Evolutionary conservation across 2,797 vertebrate genomes (phyloP), one percentile per base, ranked within the genome.

Genomic region (Halcyon smyrnensis): DNA sequence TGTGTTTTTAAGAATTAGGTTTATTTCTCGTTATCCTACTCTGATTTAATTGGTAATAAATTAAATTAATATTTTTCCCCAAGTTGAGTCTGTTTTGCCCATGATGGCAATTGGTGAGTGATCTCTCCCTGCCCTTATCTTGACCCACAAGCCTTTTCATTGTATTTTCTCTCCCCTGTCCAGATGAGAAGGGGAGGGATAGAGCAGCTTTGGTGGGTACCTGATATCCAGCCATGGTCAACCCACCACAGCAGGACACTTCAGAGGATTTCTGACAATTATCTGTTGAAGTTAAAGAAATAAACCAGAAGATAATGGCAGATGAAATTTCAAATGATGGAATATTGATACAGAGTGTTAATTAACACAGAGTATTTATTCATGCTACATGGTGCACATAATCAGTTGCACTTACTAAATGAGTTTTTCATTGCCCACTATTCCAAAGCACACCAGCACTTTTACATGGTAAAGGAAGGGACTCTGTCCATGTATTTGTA

Each of bases 291-390:
- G 16, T 41, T 63, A 53, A 77, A 77, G 59, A 59, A 75, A 37
- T 9, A 51, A 82, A 73, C 65, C 15, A 36, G 28, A 60, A 45
- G 19, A 43, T 41, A 15, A 46, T 32, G 39, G 34, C 53, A 86
- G 76, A 27, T 86, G 53, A 74, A 64, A 92, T 94, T 81, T 71
- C 53, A 86, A 77, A 74, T 53, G 15, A 34, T 83, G 41, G 48
- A 75, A 89, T 84, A 75, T 27, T 64, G 59, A 84, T 62, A 82
- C 20, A 84, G 62, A 54, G 15, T 68, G 51, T 88, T 93, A 77
- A 90, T 92, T 86, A 93, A 70, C 50, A 93, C 18, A 73, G 14
- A 56, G 36, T 60, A 39, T 71, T 94, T 81, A 73, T 89, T 82
- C 43, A 7, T 62, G 74, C 76, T 94, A 78, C 41, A 32, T 15